A percentile compares a stretch with the other conserved stretches of the same genome.
These are phyloP conservation scores for Willisornis vidua DNA, from an alignment of 2,113 vertebrate genomes.

Conservation along the genomic window DNA sequence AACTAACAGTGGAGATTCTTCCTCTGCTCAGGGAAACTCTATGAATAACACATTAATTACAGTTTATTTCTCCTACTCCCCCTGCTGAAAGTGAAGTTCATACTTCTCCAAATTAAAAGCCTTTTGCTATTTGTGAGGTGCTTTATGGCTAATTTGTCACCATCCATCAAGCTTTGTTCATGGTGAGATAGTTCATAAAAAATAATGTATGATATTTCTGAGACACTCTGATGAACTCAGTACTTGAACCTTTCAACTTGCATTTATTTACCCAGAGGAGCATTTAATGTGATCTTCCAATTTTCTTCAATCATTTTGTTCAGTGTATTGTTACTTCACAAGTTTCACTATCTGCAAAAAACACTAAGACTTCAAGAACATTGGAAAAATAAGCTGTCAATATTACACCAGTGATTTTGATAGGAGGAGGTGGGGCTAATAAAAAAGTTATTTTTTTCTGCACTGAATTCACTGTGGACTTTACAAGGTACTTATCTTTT, in stretches of 20 bases:
- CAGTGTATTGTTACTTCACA: background rate
- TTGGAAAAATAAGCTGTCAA: background rate
- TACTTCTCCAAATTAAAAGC: background rate
- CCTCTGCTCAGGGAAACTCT: background rate
- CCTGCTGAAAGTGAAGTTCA: background rate
- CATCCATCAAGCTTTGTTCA: background rate
- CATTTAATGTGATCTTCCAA: background rate
- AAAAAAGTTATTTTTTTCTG: background rate
- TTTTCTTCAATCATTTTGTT: background rate
- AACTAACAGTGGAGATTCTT: background rate
- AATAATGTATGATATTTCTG: background rate
- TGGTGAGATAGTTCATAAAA: background rate
- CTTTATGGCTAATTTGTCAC: background rate
- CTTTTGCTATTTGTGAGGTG: background rate
- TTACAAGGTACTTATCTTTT: background rate
- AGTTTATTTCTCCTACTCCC: background rate
- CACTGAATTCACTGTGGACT: background rate
- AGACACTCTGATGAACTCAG: background rate
- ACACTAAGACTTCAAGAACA: background rate
- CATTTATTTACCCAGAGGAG: background rate
- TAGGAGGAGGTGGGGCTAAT: background rate
- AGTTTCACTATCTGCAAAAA: background rate
- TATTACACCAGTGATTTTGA: background rate
- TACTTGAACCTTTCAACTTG: background rate
- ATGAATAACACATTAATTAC: background rate